A percentile compares a stretch with the other conserved stretches of the same genome.
Conservation (phyloP, 2,113 vertebrate genomes). For the Cyprinus carpio region DNA sequence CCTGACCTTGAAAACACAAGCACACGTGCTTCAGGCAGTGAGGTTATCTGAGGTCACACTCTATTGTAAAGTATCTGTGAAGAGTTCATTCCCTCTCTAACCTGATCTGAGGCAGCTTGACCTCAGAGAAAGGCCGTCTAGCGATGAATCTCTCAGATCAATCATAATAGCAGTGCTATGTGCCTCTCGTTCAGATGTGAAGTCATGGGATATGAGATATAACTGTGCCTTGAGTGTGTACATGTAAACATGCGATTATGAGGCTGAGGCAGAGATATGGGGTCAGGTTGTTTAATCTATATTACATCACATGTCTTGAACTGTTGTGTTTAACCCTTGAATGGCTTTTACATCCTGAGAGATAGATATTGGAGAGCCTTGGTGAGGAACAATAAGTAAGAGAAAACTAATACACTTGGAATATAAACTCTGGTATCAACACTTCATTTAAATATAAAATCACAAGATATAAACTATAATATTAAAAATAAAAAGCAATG, state of each 20-base stretch:
- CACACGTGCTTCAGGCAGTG: conserved; percentile 27
- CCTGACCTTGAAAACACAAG: conserved; percentile 43
- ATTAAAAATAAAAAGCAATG: background rate
- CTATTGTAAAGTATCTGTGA: conserved; percentile 28
- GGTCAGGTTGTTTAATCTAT: background rate
- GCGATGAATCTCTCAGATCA: conserved; percentile 19
- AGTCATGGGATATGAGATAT: background rate
- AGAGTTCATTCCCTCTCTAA: conserved; percentile 44
- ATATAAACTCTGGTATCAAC: background rate
- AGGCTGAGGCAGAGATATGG: background rate
- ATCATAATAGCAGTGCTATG: background rate
- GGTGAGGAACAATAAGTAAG: background rate
- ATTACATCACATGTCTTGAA: background rate
- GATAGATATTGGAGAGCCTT: background rate
- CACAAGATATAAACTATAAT: background rate
- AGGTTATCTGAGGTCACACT: conserved; percentile 38
- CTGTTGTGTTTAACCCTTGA: background rate
- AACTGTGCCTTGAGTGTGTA: background rate
- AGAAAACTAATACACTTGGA: background rate
- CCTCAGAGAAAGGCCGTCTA: background rate
- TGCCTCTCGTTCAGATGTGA: background rate
- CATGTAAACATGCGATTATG: background rate
- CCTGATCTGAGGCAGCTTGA: conserved; percentile 47
- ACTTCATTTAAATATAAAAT: background rate
- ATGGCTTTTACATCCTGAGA: background rate